Evolutionary conservation across 2,888 invertebrate species (phyloP).

Genomic region (Pterostichus madidus): DNA sequence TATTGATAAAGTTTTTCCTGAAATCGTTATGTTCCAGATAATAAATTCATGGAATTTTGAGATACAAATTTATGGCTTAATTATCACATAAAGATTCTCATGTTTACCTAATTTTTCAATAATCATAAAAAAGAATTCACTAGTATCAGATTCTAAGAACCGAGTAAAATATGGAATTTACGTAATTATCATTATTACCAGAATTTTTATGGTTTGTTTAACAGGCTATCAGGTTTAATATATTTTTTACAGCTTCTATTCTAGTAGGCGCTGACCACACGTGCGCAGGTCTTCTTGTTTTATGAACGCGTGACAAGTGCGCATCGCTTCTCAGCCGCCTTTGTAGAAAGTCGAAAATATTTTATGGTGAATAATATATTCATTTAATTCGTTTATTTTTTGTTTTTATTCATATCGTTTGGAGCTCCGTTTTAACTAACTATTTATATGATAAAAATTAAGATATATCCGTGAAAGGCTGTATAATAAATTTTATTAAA

Average conservation of each 20-base stretch:
- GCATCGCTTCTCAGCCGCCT: conserved; percentile 4
- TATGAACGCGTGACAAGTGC: conserved; percentile 25
- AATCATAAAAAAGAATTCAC: conserved; percentile 33
- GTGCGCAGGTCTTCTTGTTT: conserved; percentile 19
- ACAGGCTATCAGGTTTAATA: conserved; percentile 58
- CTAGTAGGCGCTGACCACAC: conserved; percentile 52
- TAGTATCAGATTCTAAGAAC: conserved; percentile 31
- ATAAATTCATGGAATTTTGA: conserved; percentile 11
- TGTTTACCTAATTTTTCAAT: conserved; percentile 51
- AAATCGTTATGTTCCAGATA: not conserved
- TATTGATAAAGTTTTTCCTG: not conserved
- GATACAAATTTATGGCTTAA: conserved; percentile 39
- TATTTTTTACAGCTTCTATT: conserved; percentile 58
- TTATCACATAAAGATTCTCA: conserved; percentile 19
- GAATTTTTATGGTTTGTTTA: conserved; percentile 60
- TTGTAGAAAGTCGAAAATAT: conserved; percentile 12
- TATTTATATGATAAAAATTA: conserved; percentile 36
- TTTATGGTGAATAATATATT: conserved; percentile 19
- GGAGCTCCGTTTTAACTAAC: conserved; percentile 31
- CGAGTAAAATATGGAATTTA: conserved; percentile 34
- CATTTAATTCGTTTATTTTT: conserved; percentile 7
- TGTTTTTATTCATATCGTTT: not conserved
- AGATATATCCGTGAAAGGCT: conserved; percentile 34
- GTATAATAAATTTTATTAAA: conserved; percentile 30
- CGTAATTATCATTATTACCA: conserved; percentile 40